A percentile compares a stretch with the other conserved stretches of the same genome.
Evolutionary conservation across 2,797 vertebrate genomes (phyloP).

Genomic region (Hemibagrus guttatus): DNA sequence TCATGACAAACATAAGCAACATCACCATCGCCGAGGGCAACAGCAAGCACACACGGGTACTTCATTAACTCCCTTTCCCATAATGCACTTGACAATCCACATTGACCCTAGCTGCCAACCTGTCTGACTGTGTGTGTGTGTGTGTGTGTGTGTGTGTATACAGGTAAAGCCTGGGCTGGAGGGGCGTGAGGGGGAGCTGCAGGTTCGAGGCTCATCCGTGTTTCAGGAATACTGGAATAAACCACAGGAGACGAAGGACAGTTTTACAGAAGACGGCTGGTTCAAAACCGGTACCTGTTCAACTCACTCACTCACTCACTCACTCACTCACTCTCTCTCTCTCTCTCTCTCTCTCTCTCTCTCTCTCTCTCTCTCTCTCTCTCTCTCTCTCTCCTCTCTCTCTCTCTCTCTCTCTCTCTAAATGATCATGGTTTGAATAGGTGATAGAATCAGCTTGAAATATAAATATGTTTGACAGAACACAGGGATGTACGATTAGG

Average conservation of each 20-base stretch:
- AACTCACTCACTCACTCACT: background rate
- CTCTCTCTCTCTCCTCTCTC: too few relatives aligned
- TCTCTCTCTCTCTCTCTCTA: too few relatives aligned
- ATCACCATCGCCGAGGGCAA: conserved; percentile 79
- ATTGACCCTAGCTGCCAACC: background rate
- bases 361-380: too few relatives aligned
- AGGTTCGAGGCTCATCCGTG: conserved; percentile 84
- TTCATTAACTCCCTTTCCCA: background rate
- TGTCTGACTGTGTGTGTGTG: background rate
- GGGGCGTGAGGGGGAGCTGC: conserved; percentile 88
- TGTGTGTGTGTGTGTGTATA: conserved; percentile 6
- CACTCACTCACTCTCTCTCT: too few relatives aligned
- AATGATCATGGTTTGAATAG: background rate
- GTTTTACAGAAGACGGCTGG: conserved; percentile 89
- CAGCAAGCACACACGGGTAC: conserved; percentile 79
- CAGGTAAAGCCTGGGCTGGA: conserved; percentile 84
- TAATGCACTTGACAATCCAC: background rate
- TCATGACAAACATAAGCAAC: conserved; percentile 72
- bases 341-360: too few relatives aligned
- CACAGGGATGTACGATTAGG: background rate
- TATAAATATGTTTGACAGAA: background rate
- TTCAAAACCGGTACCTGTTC: conserved; percentile 85
- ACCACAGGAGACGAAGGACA: conserved; percentile 77
- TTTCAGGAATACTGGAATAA: conserved; percentile 94
- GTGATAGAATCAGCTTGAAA: background rate